Conservation (phyloP, 2,113 vertebrate species). For the Lanius ludovicianus region DNA sequence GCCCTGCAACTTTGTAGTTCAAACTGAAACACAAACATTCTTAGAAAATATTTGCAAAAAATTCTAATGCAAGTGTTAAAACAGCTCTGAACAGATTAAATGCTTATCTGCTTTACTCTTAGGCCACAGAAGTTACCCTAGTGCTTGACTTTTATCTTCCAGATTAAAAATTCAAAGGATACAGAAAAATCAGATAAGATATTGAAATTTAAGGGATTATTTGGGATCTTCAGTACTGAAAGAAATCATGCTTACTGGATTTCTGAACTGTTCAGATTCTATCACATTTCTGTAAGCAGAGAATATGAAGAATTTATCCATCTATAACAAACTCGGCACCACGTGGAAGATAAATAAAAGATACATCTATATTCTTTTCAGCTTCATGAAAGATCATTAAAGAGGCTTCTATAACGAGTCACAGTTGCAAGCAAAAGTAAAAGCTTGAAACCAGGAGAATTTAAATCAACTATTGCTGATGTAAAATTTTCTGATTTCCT, state of each 20-base stretch:
- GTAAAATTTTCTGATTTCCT: neutral
- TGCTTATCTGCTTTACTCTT: neutral
- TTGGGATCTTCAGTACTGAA: neutral
- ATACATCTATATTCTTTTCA: neutral
- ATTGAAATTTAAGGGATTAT: neutral
- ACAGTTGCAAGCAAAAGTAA: neutral
- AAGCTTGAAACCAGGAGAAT: neutral
- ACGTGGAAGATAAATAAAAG: rapidly evolving
- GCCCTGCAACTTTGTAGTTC: neutral
- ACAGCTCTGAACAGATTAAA: neutral
- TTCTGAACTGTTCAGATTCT: neutral
- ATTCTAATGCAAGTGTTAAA: neutral
- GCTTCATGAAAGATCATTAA: neutral
- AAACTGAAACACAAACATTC: neutral
- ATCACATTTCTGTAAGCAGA: neutral
- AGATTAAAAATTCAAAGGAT: neutral
- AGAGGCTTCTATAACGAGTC: neutral
- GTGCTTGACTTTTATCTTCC: neutral
- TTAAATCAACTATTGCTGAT: neutral
- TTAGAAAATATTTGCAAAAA: neutral
- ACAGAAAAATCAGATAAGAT: neutral
- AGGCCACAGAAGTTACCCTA: neutral
- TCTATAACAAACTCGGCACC: neutral
- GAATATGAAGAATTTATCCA: neutral
- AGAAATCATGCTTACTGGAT: neutral